Conservation (phyloP, 2,113 vertebrate genomes). For the Ranitomeya variabilis region DNA sequence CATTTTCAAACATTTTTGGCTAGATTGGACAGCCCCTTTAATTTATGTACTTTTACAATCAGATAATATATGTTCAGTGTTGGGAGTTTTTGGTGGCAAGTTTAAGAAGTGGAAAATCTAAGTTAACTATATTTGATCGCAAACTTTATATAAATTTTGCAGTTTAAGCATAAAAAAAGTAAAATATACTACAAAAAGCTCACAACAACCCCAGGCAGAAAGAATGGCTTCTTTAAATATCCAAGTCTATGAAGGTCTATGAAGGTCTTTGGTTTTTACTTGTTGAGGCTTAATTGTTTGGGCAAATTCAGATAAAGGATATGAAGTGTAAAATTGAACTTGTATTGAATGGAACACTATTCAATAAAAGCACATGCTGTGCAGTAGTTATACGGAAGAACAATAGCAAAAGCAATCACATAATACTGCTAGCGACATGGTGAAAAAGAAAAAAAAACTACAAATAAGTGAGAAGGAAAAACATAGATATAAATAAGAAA, state of each 20-base stretch:
- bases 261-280: slow-evolving; percentile 53
- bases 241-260: slow-evolving; percentile 43
- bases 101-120: background rate
- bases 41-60: background rate
- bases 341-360: slow-evolving; percentile 55
- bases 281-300: slow-evolving; percentile 57
- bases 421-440: slow-evolving; percentile 50
- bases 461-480: slow-evolving; percentile 32
- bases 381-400: slow-evolving; percentile 56
- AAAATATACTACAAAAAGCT: background rate
- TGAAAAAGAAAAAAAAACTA: background rate
- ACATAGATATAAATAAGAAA: slow-evolving; percentile 38
- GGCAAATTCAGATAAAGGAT: slow-evolving; percentile 58
- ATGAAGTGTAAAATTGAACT: slow-evolving; percentile 59
- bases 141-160: background rate
- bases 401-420: slow-evolving; percentile 54
- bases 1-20: too few species aligned
- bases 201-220: background rate
- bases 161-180: background rate
- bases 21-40: too few species aligned
- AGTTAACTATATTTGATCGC: background rate
- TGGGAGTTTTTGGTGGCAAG: background rate
- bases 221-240: slow-evolving; percentile 47
- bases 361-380: slow-evolving; percentile 59
- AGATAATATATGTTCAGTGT: background rate